Conservation (phyloP, 2,888 invertebrate species). For the Adineta ricciae region DNA sequence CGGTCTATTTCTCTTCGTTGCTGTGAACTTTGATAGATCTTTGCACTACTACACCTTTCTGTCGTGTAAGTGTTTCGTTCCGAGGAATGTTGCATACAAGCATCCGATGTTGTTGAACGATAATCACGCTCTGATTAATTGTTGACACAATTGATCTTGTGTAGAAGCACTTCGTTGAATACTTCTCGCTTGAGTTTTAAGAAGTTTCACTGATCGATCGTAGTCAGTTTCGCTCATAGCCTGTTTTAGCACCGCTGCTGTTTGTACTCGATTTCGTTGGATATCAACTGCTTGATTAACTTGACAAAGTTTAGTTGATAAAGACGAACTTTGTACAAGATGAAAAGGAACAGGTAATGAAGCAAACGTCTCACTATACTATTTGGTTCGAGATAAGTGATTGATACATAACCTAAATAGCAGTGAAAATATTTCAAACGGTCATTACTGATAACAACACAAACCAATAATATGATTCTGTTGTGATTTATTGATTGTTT, state of each 20-base stretch:
- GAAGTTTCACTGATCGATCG: not conserved
- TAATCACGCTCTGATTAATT: not conserved
- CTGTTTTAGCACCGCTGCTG: not conserved
- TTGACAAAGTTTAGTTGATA: not conserved
- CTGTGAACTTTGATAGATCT: not conserved
- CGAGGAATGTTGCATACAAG: not conserved
- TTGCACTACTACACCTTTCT: not conserved
- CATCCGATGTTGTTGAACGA: not conserved
- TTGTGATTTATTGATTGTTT: not conserved
- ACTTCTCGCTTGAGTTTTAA: not conserved
- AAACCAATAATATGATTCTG: not conserved
- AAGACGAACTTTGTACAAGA: not conserved
- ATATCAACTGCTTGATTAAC: not conserved
- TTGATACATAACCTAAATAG: not conserved
- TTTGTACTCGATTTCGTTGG: conserved; percentile 12
- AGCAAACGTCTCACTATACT: not conserved
- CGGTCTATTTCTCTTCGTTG: no score
- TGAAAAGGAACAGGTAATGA: not conserved
- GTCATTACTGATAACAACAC: no score
- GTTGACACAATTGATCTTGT: not conserved
- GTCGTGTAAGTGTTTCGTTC: not conserved
- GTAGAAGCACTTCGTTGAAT: not conserved
- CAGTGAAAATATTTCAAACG: not conserved
- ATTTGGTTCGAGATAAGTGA: not conserved
- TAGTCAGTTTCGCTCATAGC: not conserved